phyloP scores from a whole-genome alignment of 2,113 vertebrate species.

The Arizona elegans region DNA sequence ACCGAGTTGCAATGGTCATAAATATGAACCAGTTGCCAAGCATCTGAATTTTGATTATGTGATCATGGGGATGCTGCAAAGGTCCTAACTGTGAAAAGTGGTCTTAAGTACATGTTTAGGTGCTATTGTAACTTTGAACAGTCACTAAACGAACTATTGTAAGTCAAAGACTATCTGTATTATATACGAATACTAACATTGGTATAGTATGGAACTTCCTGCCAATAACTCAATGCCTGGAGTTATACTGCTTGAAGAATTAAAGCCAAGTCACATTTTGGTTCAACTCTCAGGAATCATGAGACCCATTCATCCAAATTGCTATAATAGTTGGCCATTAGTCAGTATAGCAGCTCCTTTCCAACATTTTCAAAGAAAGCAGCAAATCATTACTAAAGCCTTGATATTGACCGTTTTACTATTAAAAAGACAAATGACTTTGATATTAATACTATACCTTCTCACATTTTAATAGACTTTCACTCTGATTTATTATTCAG shows the following conservation, averaged over 20 bases:
- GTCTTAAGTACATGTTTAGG: no score
- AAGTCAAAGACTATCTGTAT: no score
- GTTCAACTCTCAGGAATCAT: not conserved
- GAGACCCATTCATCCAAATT: not conserved
- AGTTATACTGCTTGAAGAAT: not conserved
- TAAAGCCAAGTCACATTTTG: not conserved
- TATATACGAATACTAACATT: no score
- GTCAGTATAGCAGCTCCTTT: not conserved
- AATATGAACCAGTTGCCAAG: no score
- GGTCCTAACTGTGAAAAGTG: no score
- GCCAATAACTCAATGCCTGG: not conserved
- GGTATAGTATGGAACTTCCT: not conserved
- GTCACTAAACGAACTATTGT: no score
- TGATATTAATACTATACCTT: not conserved
- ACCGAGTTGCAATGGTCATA: no score
- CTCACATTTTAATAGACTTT: not conserved
- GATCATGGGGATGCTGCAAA: no score
- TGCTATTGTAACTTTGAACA: no score
- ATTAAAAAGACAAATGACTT: conserved; percentile 17
- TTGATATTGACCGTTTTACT: conserved; percentile 23
- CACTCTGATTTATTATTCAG: conserved; percentile 20
- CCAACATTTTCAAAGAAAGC: not conserved
- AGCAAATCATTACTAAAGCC: not conserved
- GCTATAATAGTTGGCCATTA: not conserved
- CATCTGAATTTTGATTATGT: no score